phyloP scores from a whole-genome alignment of 2,113 vertebrate species.

The Stigmatopora argus region DNA sequence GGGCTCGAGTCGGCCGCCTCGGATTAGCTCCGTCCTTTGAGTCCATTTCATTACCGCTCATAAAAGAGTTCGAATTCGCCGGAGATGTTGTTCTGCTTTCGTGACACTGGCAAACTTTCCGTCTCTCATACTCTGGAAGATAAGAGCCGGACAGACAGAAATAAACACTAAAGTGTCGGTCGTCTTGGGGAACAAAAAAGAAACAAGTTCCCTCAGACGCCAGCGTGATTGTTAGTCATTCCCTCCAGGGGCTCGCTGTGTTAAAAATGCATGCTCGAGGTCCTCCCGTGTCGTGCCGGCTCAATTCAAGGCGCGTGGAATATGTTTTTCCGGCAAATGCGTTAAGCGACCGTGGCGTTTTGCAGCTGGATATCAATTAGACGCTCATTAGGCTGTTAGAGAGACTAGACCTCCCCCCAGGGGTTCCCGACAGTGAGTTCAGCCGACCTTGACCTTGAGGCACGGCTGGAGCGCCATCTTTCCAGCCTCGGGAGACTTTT shows the following conservation, averaged over 20 bases:
- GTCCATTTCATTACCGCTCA: slow-evolving; percentile 47
- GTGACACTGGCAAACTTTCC: slow-evolving; percentile 8
- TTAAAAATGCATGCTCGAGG: slow-evolving; percentile 31
- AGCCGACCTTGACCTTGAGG: slow-evolving; percentile 47
- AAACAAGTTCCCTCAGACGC: slow-evolving; percentile 5
- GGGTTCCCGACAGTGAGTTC: slow-evolving; percentile 40
- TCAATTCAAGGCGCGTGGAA: slow-evolving; percentile 28
- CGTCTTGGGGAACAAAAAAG: background rate
- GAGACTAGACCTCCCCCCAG: slow-evolving; percentile 31
- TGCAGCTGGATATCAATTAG: slow-evolving; percentile 67
- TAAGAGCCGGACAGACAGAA: background rate
- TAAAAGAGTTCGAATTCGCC: slow-evolving; percentile 25
- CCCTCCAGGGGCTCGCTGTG: background rate
- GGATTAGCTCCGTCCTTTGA: slow-evolving; percentile 46
- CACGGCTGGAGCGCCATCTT: slow-evolving; percentile 8
- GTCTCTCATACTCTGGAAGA: background rate
- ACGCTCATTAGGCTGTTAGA: slow-evolving; percentile 55
- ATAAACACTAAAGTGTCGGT: slow-evolving; percentile 5
- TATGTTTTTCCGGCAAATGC: slow-evolving; percentile 34
- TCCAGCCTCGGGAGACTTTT: background rate
- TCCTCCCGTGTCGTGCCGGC: slow-evolving; percentile 32
- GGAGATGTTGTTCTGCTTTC: slow-evolving; percentile 17
- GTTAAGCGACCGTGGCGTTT: slow-evolving; percentile 47
- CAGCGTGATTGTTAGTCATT: slow-evolving; percentile 30
- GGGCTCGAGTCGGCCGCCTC: slow-evolving; percentile 20